Evolutionary conservation across 2,797 vertebrate genomes (phyloP), one percentile per base, ranked within the genome.

Genomic region (Ciconia nigra): DNA sequence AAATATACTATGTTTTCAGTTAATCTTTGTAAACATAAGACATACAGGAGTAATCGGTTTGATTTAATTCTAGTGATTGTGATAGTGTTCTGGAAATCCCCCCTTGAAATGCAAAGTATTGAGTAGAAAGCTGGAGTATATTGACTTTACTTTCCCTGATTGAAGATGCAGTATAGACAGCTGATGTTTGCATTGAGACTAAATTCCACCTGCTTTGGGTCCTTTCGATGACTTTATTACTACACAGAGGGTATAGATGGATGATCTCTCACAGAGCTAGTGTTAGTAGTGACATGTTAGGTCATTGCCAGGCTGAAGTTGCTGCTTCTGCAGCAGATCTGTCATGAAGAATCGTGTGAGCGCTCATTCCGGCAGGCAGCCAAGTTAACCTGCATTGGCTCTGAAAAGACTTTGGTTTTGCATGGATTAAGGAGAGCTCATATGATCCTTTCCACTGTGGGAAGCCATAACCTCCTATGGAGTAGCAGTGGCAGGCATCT

Each of bases 331-430:
- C 37, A 49, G 61, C 20, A 51, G 31, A 28, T 69, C 37, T 54
- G n/a, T 71, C 57, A 52, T 4, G 2, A 41, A 16, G 52, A 81
- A 15, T 28, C 1, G 0, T 6, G 5, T 5, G 10, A 52, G 18
- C 11, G 0, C 31, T 76, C 6, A 5, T 20, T 59, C 55, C 57
- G 46, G 42, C 63, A 74, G 44, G 28, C 71, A 83, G 37, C 37
- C 57, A 41, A 5, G 51, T 69, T 65, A 22, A 22, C 39, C 22
- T 10, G 2, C 33, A 3, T 58, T 49, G 61, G 15, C 26, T 71
- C 85, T 39, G 37, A 39, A 39, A 39, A 55, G 54, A 12, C 87
- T 86, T 80, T 22, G 33, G 15, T 71, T 89, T 88, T 67, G 18
- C 4, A 2, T 59, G 55, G 37, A 10, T 77, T 44, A 18, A 58